phyloP scores from a whole-genome alignment of 1,140 invertebrate genomes.

The Ceratoteleas bidentatus region DNA sequence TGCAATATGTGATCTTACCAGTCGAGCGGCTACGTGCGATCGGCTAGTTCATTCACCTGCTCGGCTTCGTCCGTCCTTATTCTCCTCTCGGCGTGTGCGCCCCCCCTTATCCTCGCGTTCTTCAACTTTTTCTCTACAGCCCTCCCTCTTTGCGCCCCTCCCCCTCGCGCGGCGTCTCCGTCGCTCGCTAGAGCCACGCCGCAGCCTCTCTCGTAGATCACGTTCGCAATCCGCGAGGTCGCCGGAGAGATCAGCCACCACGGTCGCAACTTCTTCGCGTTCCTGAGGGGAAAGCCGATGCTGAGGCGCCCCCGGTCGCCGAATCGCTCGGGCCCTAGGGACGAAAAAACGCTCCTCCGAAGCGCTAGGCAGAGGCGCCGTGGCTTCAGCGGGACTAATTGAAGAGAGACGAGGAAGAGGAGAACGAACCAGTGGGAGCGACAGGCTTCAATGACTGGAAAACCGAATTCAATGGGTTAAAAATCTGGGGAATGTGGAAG shows the following conservation, averaged over 20 bases:
- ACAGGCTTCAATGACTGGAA: conserved; percentile 65
- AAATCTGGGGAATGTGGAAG: conserved; percentile 76
- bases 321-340: too few relatives aligned
- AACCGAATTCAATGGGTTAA: conserved; percentile 47
- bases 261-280: conserved; percentile 8
- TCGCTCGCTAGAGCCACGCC: conserved; percentile 63
- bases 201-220: conserved; percentile 74
- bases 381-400: too few relatives aligned
- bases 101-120: conserved; percentile 50
- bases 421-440: too few relatives aligned
- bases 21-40: conserved; percentile 66
- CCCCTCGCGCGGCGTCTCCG: too few relatives aligned
- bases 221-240: conserved; percentile 67
- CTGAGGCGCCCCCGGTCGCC: too few relatives aligned
- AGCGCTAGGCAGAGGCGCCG: too few relatives aligned
- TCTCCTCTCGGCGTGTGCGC: conserved; percentile 28
- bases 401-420: too few relatives aligned
- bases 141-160: too few relatives aligned
- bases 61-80: conserved; percentile 63
- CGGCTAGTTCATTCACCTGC: conserved; percentile 79
- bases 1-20: conserved; percentile 71
- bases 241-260: conserved; percentile 45
- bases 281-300: not conserved
- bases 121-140: conserved; percentile 69
- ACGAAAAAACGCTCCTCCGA: too few relatives aligned